Evolutionary conservation across 2,797 vertebrate species (phyloP).

Genomic region (Scyliorhinus canicula): DNA sequence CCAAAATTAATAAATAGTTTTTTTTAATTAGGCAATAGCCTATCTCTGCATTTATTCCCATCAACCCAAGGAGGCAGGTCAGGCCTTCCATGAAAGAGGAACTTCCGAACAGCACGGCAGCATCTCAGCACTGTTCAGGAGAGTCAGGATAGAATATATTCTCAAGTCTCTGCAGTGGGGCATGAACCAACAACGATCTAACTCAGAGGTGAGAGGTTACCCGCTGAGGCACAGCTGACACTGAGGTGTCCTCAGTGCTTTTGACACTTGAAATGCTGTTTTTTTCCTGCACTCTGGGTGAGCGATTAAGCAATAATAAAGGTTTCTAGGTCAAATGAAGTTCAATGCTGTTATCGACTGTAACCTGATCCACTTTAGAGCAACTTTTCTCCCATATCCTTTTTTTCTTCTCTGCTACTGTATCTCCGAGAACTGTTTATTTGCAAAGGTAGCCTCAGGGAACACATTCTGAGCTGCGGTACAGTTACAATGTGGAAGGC

Average conservation of each 20-base stretch:
- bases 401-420: neutral
- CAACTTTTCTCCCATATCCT: neutral
- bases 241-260: neutral
- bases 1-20: too few species aligned
- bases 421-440: neutral
- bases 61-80: neutral
- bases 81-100: neutral
- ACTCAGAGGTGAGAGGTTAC: neutral
- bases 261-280: neutral
- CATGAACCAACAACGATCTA: neutral
- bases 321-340: neutral
- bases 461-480: neutral
- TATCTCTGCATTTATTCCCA: neutral
- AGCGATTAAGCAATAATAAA: neutral
- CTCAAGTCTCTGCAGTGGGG: neutral
- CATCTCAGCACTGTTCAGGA: neutral
- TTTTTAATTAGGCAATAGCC: neutral
- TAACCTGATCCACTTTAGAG: neutral
- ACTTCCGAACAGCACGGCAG: too few species aligned
- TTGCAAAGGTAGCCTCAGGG: neutral
- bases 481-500: neutral
- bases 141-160: neutral
- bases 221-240: neutral
- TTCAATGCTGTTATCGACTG: neutral
- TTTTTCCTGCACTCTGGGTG: neutral